Percentiles rank a stretch among this genome's conserved stretches.
Conservation (phyloP, 1,140 invertebrate species). For the Trypoxylus dichotomus region DNA sequence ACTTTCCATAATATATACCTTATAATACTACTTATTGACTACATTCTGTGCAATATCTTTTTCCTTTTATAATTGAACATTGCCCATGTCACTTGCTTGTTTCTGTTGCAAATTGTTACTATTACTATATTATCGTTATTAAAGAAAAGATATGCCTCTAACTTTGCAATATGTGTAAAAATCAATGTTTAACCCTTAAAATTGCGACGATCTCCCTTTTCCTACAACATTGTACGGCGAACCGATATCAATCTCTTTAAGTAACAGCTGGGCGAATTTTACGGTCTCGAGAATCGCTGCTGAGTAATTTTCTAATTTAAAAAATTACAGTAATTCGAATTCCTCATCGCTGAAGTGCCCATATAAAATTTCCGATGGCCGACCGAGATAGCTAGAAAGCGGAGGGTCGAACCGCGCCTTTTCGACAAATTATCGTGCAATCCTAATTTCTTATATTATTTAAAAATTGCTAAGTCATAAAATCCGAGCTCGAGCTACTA, state of each 20-base stretch:
- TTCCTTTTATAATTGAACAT: too few species aligned
- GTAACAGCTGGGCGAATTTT: slow-evolving; percentile 28
- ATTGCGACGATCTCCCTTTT: not conserved
- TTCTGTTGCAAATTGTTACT: too few species aligned
- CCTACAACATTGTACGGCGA: not conserved
- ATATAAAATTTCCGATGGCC: slow-evolving; percentile 30
- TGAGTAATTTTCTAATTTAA: slow-evolving; percentile 35
- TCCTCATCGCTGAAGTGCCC: slow-evolving; percentile 18
- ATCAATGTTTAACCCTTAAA: not conserved
- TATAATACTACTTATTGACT: too few species aligned
- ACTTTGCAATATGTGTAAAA: too few species aligned
- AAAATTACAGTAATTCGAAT: slow-evolving; percentile 35
- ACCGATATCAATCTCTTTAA: slow-evolving; percentile 20
- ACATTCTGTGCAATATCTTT: too few species aligned
- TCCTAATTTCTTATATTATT: slow-evolving; percentile 33
- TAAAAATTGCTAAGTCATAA: slow-evolving; percentile 34
- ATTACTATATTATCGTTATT: too few species aligned
- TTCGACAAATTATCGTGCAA: slow-evolving; percentile 22
- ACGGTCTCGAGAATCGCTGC: slow-evolving; percentile 19
- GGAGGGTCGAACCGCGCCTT: not conserved
- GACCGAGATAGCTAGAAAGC: slow-evolving; percentile 9
- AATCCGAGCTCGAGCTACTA: not conserved
- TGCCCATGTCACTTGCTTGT: too few species aligned
- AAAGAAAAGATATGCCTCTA: too few species aligned
- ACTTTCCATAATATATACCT: too few species aligned